These are phyloP conservation scores for Eupithecia dodoneata DNA, from an alignment of 2,888 invertebrate genomes.

Conservation along the genomic window DNA sequence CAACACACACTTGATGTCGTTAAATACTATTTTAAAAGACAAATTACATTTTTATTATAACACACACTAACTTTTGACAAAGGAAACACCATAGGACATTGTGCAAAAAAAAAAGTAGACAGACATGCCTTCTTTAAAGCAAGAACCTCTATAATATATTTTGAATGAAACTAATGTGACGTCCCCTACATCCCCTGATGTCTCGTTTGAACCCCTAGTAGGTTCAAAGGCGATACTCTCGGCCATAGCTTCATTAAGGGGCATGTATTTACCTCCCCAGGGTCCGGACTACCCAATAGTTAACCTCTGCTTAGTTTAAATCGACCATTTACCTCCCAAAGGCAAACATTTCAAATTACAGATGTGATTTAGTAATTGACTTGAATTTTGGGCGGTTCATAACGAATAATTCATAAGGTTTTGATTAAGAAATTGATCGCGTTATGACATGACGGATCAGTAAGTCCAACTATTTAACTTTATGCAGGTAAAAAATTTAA, in stretches of 20 bases:
- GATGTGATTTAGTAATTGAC: slow-evolving; percentile 57
- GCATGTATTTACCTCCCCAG: slow-evolving; percentile 51
- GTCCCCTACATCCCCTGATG: slow-evolving; percentile 9
- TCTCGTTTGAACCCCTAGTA: slow-evolving; percentile 15
- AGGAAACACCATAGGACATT: too few relatives aligned
- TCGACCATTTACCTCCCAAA: slow-evolving; percentile 63
- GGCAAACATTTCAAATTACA: slow-evolving; percentile 63
- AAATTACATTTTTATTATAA: too few relatives aligned
- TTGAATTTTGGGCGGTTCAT: slow-evolving; percentile 44
- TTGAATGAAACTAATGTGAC: neutral
- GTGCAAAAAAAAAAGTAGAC: too few relatives aligned
- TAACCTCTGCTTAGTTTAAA: slow-evolving; percentile 69
- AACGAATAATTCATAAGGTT: slow-evolving; percentile 34
- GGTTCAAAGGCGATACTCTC: slow-evolving; percentile 29
- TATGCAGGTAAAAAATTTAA: neutral
- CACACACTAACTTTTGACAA: too few relatives aligned
- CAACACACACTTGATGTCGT: too few relatives aligned
- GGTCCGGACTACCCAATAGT: slow-evolving; percentile 53
- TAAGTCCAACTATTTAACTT: neutral
- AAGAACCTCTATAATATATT: neutral
- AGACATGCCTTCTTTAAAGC: too few relatives aligned
- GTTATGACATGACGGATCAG: neutral
- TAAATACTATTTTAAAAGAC: too few relatives aligned
- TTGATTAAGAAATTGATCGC: slow-evolving; percentile 3
- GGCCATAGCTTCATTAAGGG: slow-evolving; percentile 43